Evolutionary conservation across 2,797 vertebrate species (phyloP), one percentile per base, ranked within the genome.

Genomic region (Emydoidea blandingii): DNA sequence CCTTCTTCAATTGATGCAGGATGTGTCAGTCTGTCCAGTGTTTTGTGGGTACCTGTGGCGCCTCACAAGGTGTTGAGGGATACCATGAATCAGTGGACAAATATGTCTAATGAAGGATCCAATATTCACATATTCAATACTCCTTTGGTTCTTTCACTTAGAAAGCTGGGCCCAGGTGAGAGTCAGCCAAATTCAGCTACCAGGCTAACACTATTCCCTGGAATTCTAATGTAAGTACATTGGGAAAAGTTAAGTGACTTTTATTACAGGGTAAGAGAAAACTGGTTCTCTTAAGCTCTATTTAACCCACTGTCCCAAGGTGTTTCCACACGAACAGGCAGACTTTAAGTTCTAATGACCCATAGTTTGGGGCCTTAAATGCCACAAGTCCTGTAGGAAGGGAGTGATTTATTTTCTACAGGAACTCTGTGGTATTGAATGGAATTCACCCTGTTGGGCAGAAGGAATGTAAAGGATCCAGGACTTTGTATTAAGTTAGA

Each of bases 131-230:
- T 72, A 88, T 68, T 8, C 5, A 37, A 59, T 89, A 79, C 87
- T 53, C 84, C 2, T n/a, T 25, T 47, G 52, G 52, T 86, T 23
- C 29, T 54, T 93, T 86, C 31, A 65, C 21, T 53, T 89, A 95
- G 59, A 37, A 92, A 85, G 87, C 72, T 56, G n/a, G 52, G 81
- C 5, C 44, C 79, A 96, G 6, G 62, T 81, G 81, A 44, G 59
- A 86, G 44, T 53, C 62, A 74, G 16, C 29, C 23, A 47, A 95
- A 72, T 8, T 27, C 81, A 90, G 72, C 81, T 3, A 74, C 12
- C 12, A 96, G 95, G 25, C 11, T 49, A 76, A 79, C 25, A 47
- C 44, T 94, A n/a, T 52, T 96, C 8, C 94, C 91, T 91, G 90
- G 86, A 90, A 85, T 59, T 4, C 6, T 56, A 81, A 74, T 68